phyloP scores from a whole-genome alignment of 2,888 invertebrate genomes.

The Miltochrista miniata region DNA sequence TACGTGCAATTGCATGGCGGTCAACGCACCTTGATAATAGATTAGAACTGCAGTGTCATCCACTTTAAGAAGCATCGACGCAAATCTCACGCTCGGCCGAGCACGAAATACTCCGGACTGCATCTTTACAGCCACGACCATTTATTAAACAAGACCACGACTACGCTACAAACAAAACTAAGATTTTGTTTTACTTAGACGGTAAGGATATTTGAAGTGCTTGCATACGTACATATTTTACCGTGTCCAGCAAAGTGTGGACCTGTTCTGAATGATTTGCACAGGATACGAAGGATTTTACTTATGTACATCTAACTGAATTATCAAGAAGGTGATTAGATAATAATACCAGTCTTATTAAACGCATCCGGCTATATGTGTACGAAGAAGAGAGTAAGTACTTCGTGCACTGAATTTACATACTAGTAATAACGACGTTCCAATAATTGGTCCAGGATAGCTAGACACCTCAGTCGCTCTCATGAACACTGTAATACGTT shows the following conservation, averaged over 20 bases:
- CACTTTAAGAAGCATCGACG: conserved; percentile 49
- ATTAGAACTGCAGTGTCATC: conserved; percentile 61
- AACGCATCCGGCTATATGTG: conserved; percentile 43
- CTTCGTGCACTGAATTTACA: conserved; percentile 44
- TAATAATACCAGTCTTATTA: conserved; percentile 51
- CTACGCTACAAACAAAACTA: conserved; percentile 45
- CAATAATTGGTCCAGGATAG: conserved; percentile 43
- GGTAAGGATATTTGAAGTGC: conserved; percentile 39
- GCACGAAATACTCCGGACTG: conserved; percentile 41
- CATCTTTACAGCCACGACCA: conserved; percentile 42
- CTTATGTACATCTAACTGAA: conserved; percentile 34
- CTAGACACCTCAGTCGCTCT: conserved; percentile 31
- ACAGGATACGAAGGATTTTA: conserved; percentile 22
- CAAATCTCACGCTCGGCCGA: conserved; percentile 40
- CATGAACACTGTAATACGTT: conserved; percentile 13
- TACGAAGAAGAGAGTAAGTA: conserved; percentile 19
- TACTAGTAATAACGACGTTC: conserved; percentile 36
- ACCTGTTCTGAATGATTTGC: conserved; percentile 38
- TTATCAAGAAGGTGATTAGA: conserved; percentile 43
- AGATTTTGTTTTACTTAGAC: conserved; percentile 45
- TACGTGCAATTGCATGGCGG: conserved; percentile 26
- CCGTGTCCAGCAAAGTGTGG: conserved; percentile 29
- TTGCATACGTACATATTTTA: conserved; percentile 30
- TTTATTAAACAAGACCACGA: conserved; percentile 46
- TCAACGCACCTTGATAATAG: conserved; percentile 51